These are phyloP conservation scores for Thripadectes ignobilis DNA, from an alignment of 2,797 vertebrate species.

Conservation along the genomic window DNA sequence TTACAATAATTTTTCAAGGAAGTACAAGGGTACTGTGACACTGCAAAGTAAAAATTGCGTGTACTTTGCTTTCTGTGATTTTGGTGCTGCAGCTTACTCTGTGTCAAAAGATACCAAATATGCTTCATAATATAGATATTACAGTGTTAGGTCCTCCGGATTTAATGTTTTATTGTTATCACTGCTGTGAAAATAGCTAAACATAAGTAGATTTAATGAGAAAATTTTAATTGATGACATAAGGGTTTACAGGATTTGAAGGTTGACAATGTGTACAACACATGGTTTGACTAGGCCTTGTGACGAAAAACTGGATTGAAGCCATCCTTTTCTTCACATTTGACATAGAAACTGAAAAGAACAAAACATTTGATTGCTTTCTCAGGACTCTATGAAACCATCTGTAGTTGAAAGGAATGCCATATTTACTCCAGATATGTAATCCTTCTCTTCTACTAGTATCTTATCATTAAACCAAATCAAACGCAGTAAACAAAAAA, in stretches of 20 bases:
- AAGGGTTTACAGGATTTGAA: neutral
- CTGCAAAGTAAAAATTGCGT: neutral
- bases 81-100: neutral
- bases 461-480: neutral
- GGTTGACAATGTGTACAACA: neutral
- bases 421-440: neutral
- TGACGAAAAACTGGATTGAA: neutral
- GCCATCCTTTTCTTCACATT: neutral
- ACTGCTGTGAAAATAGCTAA: neutral
- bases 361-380: too few species aligned
- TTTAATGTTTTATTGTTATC: neutral
- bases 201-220: neutral
- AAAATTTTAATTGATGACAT: neutral
- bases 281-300: neutral
- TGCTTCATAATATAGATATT: neutral
- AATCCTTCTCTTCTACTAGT: neutral
- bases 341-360: too few species aligned
- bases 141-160: neutral
- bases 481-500: neutral
- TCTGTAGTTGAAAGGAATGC: neutral
- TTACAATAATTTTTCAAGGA: neutral
- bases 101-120: neutral
- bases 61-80: neutral
- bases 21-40: neutral
- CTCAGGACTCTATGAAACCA: neutral